Conservation (phyloP, 2,888 invertebrate species). For the Pollenia labialis region DNA sequence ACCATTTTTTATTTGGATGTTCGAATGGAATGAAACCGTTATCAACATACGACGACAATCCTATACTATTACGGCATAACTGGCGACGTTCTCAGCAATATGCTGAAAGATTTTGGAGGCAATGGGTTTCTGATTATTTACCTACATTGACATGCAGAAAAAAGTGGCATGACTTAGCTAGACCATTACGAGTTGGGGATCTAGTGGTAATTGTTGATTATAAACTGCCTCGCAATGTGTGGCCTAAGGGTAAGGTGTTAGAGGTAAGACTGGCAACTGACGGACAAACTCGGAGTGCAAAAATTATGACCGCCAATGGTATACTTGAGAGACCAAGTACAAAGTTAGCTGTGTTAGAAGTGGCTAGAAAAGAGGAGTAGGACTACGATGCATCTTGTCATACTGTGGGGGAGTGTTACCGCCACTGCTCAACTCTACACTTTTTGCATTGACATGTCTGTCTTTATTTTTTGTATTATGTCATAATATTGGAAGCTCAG, state of each 20-base stretch:
- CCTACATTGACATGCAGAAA: conserved; percentile 31
- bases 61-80: conserved; percentile 27
- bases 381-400: conserved; percentile 36
- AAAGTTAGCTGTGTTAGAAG: conserved; percentile 54
- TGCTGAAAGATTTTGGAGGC: conserved; percentile 23
- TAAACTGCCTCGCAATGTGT: conserved; percentile 48
- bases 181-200: conserved; percentile 10
- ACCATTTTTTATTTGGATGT: conserved; percentile 51
- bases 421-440: neutral
- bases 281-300: conserved; percentile 52
- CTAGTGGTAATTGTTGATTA: conserved; percentile 33
- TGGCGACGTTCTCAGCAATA: conserved; percentile 42
- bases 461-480: too few relatives aligned
- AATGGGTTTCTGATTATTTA: conserved; percentile 37
- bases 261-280: conserved; percentile 54
- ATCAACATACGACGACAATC: conserved; percentile 37
- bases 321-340: conserved; percentile 40
- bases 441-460: neutral
- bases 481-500: too few relatives aligned
- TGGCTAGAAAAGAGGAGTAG: conserved; percentile 37
- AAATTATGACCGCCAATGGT: conserved; percentile 27
- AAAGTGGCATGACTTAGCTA: conserved; percentile 40
- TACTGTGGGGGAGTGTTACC: conserved; percentile 48
- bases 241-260: conserved; percentile 56
- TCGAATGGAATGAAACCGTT: conserved; percentile 56